Conservation (phyloP, 2,113 vertebrate genomes). For the Procavia capensis region DNA sequence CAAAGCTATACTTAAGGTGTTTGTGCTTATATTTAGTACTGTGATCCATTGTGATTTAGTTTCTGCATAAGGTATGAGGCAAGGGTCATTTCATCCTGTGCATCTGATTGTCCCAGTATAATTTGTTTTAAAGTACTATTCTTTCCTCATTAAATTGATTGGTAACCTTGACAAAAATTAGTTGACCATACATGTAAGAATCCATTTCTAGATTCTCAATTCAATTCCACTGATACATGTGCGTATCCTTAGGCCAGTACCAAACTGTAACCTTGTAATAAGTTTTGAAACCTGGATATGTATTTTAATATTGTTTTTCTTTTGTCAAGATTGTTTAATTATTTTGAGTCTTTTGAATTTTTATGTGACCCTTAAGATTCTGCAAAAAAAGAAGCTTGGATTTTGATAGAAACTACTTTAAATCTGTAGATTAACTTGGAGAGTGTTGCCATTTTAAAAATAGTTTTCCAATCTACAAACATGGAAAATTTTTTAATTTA, state of each 20-base stretch:
- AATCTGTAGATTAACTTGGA: not conserved
- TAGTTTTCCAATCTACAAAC: not conserved
- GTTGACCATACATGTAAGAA: not conserved
- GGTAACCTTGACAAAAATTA: not conserved
- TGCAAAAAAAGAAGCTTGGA: not conserved
- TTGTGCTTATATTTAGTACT: not conserved
- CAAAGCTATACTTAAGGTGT: not conserved
- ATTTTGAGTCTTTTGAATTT: not conserved
- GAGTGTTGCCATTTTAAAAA: not conserved
- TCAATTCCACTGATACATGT: too few species aligned
- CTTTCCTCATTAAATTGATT: not conserved
- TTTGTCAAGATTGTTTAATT: not conserved
- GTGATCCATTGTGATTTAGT: not conserved
- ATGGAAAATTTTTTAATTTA: not conserved
- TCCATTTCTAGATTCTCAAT: too few species aligned
- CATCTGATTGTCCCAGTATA: not conserved
- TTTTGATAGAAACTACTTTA: not conserved
- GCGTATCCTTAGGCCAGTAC: too few species aligned
- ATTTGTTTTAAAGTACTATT: not conserved
- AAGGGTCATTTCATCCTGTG: not conserved
- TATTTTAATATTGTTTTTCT: not conserved
- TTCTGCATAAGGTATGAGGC: not conserved
- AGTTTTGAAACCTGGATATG: not conserved
- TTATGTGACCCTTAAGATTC: not conserved
- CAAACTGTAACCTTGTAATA: not conserved